Conservation (phyloP, 2,113 vertebrate genomes). For the Rana temporaria region DNA sequence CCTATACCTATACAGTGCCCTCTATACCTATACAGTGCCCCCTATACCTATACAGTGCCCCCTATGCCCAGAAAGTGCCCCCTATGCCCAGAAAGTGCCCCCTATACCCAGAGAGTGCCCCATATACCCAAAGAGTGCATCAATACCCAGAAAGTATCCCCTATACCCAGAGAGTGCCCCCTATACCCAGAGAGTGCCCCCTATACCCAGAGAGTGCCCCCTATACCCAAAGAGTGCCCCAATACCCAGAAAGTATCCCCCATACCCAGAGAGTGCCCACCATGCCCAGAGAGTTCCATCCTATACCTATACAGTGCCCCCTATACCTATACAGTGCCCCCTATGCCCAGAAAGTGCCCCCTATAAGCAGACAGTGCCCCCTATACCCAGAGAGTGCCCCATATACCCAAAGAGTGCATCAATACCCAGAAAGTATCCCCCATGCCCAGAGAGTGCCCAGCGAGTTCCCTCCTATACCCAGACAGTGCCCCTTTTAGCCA, state of each 20-base stretch:
- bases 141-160: background rate
- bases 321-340: background rate
- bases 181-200: background rate
- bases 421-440: background rate
- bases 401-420: background rate
- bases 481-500: background rate
- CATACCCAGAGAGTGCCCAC: background rate
- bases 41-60: background rate
- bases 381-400: no score
- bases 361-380: background rate
- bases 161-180: background rate
- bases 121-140: background rate
- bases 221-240: background rate
- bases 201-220: background rate
- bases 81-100: no score
- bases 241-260: background rate
- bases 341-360: no score
- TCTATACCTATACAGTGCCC: background rate
- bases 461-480: no score
- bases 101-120: background rate
- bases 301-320: background rate
- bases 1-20: background rate
- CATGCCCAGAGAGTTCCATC: no score
- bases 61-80: no score
- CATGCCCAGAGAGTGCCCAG: background rate